These are phyloP conservation scores for Ptyas mucosa DNA, from an alignment of 2,113 vertebrate species.

Conservation along the genomic window DNA sequence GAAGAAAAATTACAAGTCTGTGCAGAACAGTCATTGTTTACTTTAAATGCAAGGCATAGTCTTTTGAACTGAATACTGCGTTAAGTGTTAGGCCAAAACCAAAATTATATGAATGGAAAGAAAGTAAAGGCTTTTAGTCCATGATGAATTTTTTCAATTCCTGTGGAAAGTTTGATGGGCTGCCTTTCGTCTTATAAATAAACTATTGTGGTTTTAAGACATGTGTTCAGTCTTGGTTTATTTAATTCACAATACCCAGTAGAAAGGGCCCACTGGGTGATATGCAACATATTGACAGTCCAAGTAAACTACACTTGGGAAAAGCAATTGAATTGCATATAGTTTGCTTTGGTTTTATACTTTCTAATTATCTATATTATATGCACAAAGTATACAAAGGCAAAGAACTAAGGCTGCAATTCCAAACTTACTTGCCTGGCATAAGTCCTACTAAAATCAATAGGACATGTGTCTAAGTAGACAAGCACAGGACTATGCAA, in stretches of 20 bases:
- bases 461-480: neutral
- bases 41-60: slow-evolving; percentile 69
- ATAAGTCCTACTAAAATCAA: neutral
- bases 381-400: neutral
- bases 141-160: slow-evolving; percentile 78
- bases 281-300: slow-evolving; percentile 57
- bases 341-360: neutral
- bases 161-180: slow-evolving; percentile 78
- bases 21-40: slow-evolving; percentile 67
- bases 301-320: slow-evolving; percentile 44
- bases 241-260: slow-evolving; percentile 70
- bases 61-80: slow-evolving; percentile 76
- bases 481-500: neutral
- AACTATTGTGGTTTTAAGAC: slow-evolving; percentile 68
- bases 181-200: slow-evolving; percentile 74
- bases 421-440: neutral
- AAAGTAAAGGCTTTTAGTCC: slow-evolving; percentile 77
- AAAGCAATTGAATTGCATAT: slow-evolving; percentile 10
- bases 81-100: slow-evolving; percentile 81
- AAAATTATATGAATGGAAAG: slow-evolving; percentile 84
- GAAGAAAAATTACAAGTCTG: slow-evolving; percentile 65
- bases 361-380: slow-evolving; percentile 20
- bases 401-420: neutral
- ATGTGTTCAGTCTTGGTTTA: slow-evolving; percentile 72
- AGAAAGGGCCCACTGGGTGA: slow-evolving; percentile 54